These are phyloP conservation scores for Heliopora coerulea DNA, from an alignment of 92 coral and sea anemone species.

Conservation along the genomic window DNA sequence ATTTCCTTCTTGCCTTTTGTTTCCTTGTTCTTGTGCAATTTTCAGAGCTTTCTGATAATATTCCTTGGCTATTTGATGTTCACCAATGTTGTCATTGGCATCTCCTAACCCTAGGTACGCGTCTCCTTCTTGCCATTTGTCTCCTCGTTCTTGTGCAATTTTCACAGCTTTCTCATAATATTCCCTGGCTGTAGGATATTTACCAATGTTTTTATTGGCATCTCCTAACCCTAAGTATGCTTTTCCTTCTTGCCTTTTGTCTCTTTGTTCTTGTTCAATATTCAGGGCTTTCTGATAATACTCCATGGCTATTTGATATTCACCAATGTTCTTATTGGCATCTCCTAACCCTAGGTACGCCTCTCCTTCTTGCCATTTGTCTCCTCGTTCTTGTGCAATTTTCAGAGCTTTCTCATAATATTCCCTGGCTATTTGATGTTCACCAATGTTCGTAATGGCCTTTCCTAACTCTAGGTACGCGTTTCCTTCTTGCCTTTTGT, in stretches of 20 bases:
- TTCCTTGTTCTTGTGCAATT: background rate
- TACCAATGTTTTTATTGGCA: background rate
- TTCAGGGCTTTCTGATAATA: background rate
- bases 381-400: background rate
- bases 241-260: constrained; percentile 26
- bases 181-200: background rate
- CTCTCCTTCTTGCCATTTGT: background rate
- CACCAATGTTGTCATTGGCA: constrained; percentile 3
- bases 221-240: constrained; percentile 29
- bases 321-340: constrained; percentile 4
- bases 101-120: background rate
- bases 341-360: background rate
- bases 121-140: background rate
- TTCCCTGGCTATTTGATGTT: constrained; percentile 4
- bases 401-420: background rate
- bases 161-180: constrained; percentile 37
- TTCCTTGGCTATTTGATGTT: constrained; percentile 7
- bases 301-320: constrained; percentile 8
- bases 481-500: constrained; percentile 41
- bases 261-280: background rate
- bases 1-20: background rate
- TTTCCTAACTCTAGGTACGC: constrained; percentile 11
- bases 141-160: background rate
- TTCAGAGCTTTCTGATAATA: background rate
- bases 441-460: constrained; percentile 3